A percentile compares a stretch with the other conserved stretches of the same genome.
phyloP scores from a whole-genome alignment of 2,888 invertebrate species.

The Idaea aversata region DNA sequence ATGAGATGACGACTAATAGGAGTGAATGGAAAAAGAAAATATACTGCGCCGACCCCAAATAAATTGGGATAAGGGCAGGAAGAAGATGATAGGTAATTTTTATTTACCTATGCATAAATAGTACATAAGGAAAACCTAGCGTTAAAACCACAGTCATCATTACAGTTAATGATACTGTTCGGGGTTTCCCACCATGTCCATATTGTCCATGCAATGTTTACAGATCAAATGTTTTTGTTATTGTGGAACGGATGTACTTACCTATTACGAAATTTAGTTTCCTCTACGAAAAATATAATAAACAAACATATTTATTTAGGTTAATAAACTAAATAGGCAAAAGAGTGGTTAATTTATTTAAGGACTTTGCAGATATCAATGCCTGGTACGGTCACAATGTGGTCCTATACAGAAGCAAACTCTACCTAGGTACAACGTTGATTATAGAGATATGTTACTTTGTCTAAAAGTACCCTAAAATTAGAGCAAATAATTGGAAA shows the following conservation, averaged over 20 bases:
- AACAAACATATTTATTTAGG: not conserved
- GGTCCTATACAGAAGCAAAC: no score
- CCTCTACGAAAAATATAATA: not conserved
- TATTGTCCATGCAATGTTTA: not conserved
- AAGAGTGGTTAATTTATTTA: not conserved
- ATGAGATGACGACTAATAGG: no score
- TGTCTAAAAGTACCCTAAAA: no score
- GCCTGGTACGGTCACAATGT: no score
- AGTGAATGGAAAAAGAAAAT: no score
- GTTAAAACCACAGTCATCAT: not conserved
- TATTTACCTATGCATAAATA: not conserved
- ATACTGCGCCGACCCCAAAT: no score
- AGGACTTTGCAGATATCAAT: no score
- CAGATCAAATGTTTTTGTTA: not conserved
- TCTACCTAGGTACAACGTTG: no score
- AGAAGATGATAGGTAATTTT: no score
- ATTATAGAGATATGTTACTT: no score
- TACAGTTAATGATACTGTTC: not conserved
- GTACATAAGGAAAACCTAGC: not conserved
- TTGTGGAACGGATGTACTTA: not conserved
- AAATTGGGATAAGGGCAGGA: no score
- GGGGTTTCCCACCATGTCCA: not conserved
- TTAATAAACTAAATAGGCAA: not conserved
- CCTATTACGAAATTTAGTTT: not conserved
- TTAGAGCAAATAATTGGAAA: no score